Conservation (phyloP, 2,113 vertebrate genomes). For the Crotalus viridis region DNA sequence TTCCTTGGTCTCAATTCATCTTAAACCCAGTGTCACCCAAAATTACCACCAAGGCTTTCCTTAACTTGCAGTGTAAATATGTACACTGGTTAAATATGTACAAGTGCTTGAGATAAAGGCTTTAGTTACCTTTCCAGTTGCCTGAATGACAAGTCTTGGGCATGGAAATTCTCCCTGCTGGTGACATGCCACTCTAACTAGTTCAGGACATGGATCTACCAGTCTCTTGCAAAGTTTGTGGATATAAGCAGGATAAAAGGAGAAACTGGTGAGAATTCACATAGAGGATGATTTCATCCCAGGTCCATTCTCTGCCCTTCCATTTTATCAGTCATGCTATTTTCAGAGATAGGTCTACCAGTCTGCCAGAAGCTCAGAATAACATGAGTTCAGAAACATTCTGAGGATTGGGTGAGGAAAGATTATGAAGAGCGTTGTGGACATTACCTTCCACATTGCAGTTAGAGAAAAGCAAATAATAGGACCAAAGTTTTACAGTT, state of each 20-base stretch:
- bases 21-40: not conserved
- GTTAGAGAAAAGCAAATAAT: constrained; percentile 18
- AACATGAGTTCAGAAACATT: not conserved
- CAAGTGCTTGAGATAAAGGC: not conserved
- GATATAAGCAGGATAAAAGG: not conserved
- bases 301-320: not conserved
- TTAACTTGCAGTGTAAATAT: not conserved
- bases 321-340: not conserved
- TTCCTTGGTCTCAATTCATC: not conserved
- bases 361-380: not conserved
- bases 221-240: not conserved
- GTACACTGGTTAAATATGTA: not conserved
- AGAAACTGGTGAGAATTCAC: not conserved
- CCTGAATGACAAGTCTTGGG: not conserved
- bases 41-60: not conserved
- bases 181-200: not conserved
- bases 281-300: not conserved
- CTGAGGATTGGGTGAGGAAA: not conserved
- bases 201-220: not conserved
- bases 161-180: not conserved
- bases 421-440: not conserved
- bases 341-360: not conserved
- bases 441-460: not conserved
- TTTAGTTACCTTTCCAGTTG: not conserved
- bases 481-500: constrained; percentile 43